A percentile compares a stretch with the other conserved stretches of the same genome.
Evolutionary conservation across 1,140 invertebrate genomes (phyloP).

Genomic region (Pantala flavescens): DNA sequence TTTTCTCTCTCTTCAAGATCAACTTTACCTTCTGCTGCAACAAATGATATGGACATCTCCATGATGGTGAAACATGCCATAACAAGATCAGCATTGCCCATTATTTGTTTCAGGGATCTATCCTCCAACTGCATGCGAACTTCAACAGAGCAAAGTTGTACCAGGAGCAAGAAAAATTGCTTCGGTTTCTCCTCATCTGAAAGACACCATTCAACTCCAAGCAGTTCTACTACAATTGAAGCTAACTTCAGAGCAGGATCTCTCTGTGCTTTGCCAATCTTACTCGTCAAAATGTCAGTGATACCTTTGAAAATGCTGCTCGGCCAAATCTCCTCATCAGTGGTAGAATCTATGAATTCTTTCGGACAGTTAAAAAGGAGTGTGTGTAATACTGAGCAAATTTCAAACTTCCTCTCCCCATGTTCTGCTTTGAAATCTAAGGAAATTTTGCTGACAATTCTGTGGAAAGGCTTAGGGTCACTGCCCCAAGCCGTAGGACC

Average conservation of each 20-base stretch:
- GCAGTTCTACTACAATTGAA: constrained; percentile 61
- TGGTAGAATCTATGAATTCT: constrained; percentile 45
- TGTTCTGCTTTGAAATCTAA: constrained; percentile 79
- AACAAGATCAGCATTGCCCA: constrained; percentile 61
- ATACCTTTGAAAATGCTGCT: constrained; percentile 64
- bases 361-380: constrained; percentile 59
- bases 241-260: constrained; percentile 77
- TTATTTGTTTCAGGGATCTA: constrained; percentile 60
- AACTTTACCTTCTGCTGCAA: constrained; percentile 61
- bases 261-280: constrained; percentile 74
- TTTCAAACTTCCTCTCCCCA: constrained; percentile 75
- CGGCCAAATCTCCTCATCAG: constrained; percentile 63
- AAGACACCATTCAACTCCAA: constrained; percentile 76
- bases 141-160: constrained; percentile 82
- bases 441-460: constrained; percentile 70
- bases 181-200: constrained; percentile 66
- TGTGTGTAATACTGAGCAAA: constrained; percentile 62
- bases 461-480: constrained; percentile 61
- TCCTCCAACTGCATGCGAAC: constrained; percentile 86
- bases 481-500: constrained; percentile 61
- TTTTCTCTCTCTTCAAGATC: constrained; percentile 82
- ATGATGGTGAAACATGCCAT: constrained; percentile 74
- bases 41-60: constrained; percentile 68
- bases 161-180: constrained; percentile 69
- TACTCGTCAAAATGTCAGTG: constrained; percentile 70